Conservation (phyloP, 2,797 vertebrate genomes). For the Pitangus sulphuratus region DNA sequence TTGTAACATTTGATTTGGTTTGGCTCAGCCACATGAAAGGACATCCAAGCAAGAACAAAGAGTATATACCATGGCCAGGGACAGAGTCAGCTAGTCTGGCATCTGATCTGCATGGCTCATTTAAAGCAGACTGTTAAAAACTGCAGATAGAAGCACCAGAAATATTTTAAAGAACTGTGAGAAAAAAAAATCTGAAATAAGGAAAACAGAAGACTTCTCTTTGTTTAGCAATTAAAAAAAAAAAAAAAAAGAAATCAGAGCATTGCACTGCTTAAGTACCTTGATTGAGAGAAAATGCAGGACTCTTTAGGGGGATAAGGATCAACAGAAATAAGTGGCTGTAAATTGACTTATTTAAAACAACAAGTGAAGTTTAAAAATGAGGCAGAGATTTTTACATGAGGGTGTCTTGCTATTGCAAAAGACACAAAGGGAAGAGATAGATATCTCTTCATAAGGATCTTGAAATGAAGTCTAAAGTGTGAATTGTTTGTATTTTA, state of each 20-base stretch:
- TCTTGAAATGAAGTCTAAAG: background rate
- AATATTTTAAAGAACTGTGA: background rate
- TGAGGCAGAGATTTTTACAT: background rate
- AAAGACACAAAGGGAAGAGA: background rate
- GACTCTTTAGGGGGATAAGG: background rate
- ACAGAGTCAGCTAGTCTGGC: background rate
- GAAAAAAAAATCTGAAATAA: background rate
- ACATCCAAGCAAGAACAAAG: conserved; percentile 44
- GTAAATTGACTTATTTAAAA: background rate
- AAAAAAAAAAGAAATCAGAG: background rate
- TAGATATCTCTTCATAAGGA: background rate
- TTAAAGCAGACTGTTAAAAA: background rate
- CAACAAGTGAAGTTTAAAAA: background rate
- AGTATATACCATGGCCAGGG: background rate
- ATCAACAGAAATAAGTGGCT: background rate
- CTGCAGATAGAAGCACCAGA: background rate
- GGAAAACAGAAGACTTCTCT: background rate
- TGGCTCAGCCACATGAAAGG: conserved; percentile 7
- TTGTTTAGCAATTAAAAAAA: background rate
- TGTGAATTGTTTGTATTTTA: background rate
- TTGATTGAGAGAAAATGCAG: background rate
- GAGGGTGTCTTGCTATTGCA: background rate
- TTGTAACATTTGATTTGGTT: conserved; percentile 49
- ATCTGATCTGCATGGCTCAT: background rate
- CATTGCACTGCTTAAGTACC: background rate